Evolutionary conservation across 2,888 invertebrate species (phyloP), one percentile per base, ranked within the genome.

Genomic region (Creontiades dilutus): DNA sequence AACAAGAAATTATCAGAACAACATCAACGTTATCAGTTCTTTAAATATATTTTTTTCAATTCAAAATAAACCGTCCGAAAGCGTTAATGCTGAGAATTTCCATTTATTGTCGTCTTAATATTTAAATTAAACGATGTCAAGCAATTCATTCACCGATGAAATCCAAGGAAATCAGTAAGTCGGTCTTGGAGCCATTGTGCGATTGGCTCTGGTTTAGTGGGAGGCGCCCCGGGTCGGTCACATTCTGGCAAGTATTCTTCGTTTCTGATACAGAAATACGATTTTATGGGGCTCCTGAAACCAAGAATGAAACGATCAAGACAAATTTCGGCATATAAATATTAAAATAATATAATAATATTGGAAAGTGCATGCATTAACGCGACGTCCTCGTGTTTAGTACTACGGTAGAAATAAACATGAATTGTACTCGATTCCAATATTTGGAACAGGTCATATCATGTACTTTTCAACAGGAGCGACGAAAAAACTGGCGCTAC

Each of bases 231-330:
- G 90, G 75, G 91, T 93, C 91, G 91, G 92, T 92, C 91, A 92
- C 94, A 94, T 86, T 94, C 94, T 14, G 95, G 95, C 95, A 95
- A 93, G 93, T 96, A 96, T 90, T 96, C 96, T 92, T 97, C 96
- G 92, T 96, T 95, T 76, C 96, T 94, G 92, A 96, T 97, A 93
- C 97, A 96, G 94, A 97, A 97, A 94, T 97, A 97, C 92, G 96
- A 96, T 92, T 96, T 96, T 92, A 97, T 97, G 76, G 95, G 95
- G 92, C 96, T 96, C 90, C 97, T 91, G 85, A 89, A 90, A 90
- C 27, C 85, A 84, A 80, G 5, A 52, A 4, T 84, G 16, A 76
- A 28, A 9, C 1, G 2, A 28, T n/a, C n/a, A 9, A 19, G 9
- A n/a, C n/a, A n/a, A n/a, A n/a, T n/a, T n/a, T n/a, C n/a, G n/a